Conservation (phyloP, 2,113 vertebrate species). For the Amia ocellicauda region DNA sequence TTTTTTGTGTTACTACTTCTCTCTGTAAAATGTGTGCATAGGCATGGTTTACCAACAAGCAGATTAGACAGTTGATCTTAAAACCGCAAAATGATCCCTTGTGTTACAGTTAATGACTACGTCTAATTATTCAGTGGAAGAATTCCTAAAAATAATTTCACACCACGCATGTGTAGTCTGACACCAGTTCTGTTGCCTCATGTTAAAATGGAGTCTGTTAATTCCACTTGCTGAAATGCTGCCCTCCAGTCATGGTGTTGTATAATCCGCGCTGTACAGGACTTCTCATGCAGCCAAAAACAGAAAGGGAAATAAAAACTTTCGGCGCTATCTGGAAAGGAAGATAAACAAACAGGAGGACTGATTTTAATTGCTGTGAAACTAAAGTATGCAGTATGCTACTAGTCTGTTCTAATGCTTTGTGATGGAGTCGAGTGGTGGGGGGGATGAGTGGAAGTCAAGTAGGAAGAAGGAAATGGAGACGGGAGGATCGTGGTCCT, state of each 20-base stretch:
- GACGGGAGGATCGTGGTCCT: too few relatives aligned
- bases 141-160: too few relatives aligned
- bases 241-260: conserved; percentile 12
- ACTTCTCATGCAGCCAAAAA: conserved; percentile 19
- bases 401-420: conserved; percentile 52
- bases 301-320: conserved; percentile 15
- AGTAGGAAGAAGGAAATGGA: conserved; percentile 29
- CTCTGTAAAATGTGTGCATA: too few relatives aligned
- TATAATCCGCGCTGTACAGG: conserved; percentile 29
- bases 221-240: conserved; percentile 6
- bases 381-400: conserved; percentile 49
- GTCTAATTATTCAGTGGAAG: too few relatives aligned
- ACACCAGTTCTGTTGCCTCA: neutral
- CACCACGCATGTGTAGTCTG: too few relatives aligned
- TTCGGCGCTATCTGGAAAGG: conserved; percentile 47
- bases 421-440: neutral
- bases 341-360: conserved; percentile 62
- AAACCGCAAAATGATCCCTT: too few relatives aligned
- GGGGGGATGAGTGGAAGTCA: conserved; percentile 13
- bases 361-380: conserved; percentile 39
- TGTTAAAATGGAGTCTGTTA: conserved; percentile 1
- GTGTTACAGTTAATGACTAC: too few relatives aligned
- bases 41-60: too few relatives aligned
- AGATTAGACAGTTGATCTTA: too few relatives aligned
- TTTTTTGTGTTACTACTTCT: too few relatives aligned